Evolutionary conservation across 2,797 vertebrate genomes (phyloP), one percentile per base, ranked within the genome.

Genomic region (Catamblyrhynchus diadema): DNA sequence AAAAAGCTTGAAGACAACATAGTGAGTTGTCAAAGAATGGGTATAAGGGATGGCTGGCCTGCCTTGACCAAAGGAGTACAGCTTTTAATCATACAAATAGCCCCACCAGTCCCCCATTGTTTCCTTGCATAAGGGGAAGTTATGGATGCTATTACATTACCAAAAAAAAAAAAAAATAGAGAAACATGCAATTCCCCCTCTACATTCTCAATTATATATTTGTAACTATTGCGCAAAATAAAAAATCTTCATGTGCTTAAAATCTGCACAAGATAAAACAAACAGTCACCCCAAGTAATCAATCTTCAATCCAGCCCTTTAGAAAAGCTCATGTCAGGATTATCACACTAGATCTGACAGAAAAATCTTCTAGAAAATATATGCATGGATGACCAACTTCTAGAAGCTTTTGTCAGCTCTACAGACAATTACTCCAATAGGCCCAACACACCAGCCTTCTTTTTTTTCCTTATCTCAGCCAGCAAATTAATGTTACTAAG

Each of bases 401-500:
- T 14, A 78, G 42, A 44, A 74, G 81, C 33, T 48, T 94, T 74
- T 61, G 14, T 50, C 47, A 81, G 69, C 27, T 51, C 65, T 48
- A 45, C 23, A 85, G 50, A 78, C 39, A 89, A 69, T 67, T 92
- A 44, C 8, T 91, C 39, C 1, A 1, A 6, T 3, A 56, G 75
- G 47, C 14, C 32, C 19, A 47, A 54, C 39, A 32, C 5, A 78
- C 22, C 35, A 91, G 25, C 24, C 27, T 28, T n/a, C 85, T 66
- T 65, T 45, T 33, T 56, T 28, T 81, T 64, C 66, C 48, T 93
- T 70, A 92, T 88, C 81, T 86, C 72, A 28, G n/a, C 25, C 84
- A 91, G 53, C 22, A 94, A 94, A 95, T 47, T 33, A 61, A 66
- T 62, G 48, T 22, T 66, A 74, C 77, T 90, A 94, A 90, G 80